These are phyloP conservation scores for Synaphobranchus kaupii DNA, from an alignment of 2,797 vertebrate genomes.

Conservation along the genomic window DNA sequence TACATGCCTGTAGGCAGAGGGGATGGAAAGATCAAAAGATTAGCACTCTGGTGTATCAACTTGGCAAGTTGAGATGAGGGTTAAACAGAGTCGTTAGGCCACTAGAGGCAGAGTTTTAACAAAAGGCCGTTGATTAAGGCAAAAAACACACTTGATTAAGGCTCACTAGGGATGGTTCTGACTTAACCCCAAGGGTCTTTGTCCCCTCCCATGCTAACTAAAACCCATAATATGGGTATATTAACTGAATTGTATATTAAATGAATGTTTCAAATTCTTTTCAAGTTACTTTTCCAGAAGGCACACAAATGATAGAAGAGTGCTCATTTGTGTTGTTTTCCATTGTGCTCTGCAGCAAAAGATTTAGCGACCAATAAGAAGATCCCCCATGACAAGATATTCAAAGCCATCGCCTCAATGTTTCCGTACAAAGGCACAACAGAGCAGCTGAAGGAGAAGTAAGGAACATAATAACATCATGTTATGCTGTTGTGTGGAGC, in stretches of 20 bases:
- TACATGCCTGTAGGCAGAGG: not conserved
- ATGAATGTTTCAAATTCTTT: not conserved
- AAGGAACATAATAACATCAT: slow-evolving; percentile 56
- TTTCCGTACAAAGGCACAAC: slow-evolving; percentile 95
- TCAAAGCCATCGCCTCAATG: slow-evolving; percentile 95
- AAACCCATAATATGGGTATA: not conserved
- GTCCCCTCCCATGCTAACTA: not conserved
- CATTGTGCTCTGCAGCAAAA: slow-evolving; percentile 65
- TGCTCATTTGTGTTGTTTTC: not conserved
- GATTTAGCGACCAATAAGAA: slow-evolving; percentile 81
- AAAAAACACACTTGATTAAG: not conserved
- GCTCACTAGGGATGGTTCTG: not conserved
- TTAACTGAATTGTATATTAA: not conserved
- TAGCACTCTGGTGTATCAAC: slow-evolving; percentile 1
- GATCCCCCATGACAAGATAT: slow-evolving; percentile 93
- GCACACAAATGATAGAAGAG: not conserved
- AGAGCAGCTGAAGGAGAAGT: slow-evolving; percentile 97
- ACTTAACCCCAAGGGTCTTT: not conserved
- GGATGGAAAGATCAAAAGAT: not conserved
- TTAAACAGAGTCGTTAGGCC: not conserved
- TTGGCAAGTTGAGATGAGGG: not conserved
- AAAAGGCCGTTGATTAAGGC: not conserved
- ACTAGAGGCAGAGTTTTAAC: not conserved
- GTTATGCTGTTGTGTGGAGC: not conserved
- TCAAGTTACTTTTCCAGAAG: not conserved